Base-by-base conservation (phyloP, 1,140 invertebrate genomes). In the Cydia strobilella region DNA sequence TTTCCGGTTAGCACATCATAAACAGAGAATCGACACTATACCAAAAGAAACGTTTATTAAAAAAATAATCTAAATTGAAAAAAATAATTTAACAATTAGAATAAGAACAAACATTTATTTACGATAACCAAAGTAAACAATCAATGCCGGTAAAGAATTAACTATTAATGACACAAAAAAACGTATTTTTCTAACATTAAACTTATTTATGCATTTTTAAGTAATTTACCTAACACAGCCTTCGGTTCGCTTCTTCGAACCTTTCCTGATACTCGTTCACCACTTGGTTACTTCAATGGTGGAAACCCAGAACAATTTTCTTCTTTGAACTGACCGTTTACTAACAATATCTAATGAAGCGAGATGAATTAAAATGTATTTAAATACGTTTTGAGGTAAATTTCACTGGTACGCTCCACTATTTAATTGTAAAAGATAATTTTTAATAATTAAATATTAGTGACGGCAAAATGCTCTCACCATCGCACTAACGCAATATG, bases 241-340 rank as follows among this genome's bases (percentile, higher is more conserved):
- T 81, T 79, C 81, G 76, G 77, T 78, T 74, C 79, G 79, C 80
- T 82, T 86, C 73, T 81, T 74, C 80, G 80, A 84, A 80, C 81
- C 81, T 86, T 84, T 81, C 83, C 82, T 83, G 84, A 81, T 86
- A 81, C 84, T 82, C 74, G 82, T 83, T 86, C 85, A 86, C 87
- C 84, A 83, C 84, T 89, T 87, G 85, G 84, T 85, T 88, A 86
- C 82, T 85, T 87, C 84, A 84, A 86, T 86, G 82, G 83, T 86
- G 80, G 79, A 83, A 80, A 65, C 79, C 80, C 78, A 81, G 75
- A 79, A 79, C 75, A 79, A 81, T 80, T 84, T 82, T 75, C 66
- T 74, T 59, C 59, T 75, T 77, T 48, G 62, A 75, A 73, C 75
- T 77, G 73, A 39, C 42, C 42, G 48, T 45, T 74, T 54, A 62